A percentile compares a stretch with the other conserved stretches of the same genome.
These are phyloP conservation scores for Drosophila arizonae DNA, from an alignment of 1,140 invertebrate genomes.

Conservation along the genomic window DNA sequence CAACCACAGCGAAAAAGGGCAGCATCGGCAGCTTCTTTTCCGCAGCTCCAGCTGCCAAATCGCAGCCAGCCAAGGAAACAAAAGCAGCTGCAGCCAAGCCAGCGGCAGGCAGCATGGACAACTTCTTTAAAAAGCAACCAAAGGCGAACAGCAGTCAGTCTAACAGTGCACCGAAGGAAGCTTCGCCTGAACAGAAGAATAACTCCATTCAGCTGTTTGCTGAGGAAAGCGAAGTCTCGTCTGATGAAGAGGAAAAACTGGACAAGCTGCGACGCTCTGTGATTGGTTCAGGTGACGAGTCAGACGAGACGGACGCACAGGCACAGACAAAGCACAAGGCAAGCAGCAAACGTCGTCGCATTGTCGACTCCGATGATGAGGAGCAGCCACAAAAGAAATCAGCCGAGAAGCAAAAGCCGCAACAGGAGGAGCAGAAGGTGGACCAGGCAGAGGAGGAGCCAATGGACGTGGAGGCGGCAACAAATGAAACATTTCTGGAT, in stretches of 20 bases:
- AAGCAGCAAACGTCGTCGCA: constrained; percentile 64
- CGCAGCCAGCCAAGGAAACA: constrained; percentile 51
- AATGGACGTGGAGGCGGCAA: constrained; percentile 23
- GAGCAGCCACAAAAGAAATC: constrained; percentile 67
- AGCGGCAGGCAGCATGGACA: constrained; percentile 56
- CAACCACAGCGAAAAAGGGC: constrained; percentile 54
- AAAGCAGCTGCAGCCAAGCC: constrained; percentile 54
- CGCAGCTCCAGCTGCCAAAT: constrained; percentile 40
- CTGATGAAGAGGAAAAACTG: constrained; percentile 76
- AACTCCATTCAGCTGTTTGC: constrained; percentile 69
- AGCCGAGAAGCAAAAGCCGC: constrained; percentile 9
- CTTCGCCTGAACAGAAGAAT: constrained; percentile 34
- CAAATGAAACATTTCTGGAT: constrained; percentile 75
- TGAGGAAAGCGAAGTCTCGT: constrained; percentile 57
- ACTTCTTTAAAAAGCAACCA: constrained; percentile 70
- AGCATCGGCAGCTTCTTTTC: constrained; percentile 69
- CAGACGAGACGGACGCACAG: constrained; percentile 31
- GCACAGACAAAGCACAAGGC: not conserved
- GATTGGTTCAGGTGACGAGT: constrained; percentile 59
- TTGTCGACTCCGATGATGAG: constrained; percentile 73
- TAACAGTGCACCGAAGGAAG: constrained; percentile 37
- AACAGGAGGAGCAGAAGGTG: constrained; percentile 16
- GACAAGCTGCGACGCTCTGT: constrained; percentile 70
- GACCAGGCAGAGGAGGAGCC: constrained; percentile 38
- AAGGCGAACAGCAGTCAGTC: constrained; percentile 14